A percentile compares a stretch with the other conserved stretches of the same genome.
Evolutionary conservation across 2,113 vertebrate species (phyloP).

Genomic region (Oophaga pumilio): DNA sequence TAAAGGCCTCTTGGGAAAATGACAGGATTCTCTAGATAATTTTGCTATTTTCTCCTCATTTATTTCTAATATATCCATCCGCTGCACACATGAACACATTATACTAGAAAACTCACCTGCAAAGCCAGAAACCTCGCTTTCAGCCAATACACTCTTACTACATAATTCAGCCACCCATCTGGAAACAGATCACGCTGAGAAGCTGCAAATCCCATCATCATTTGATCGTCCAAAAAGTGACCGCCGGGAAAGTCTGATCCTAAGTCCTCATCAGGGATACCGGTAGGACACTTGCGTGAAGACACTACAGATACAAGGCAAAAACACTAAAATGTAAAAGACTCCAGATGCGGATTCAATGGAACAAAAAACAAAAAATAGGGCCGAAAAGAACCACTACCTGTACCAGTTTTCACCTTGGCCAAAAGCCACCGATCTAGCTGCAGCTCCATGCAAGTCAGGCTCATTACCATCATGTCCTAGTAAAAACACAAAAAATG

Average conservation of each 20-base stretch:
- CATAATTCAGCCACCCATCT: constrained; percentile 85
- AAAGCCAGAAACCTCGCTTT: constrained; percentile 90
- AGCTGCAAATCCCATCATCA: constrained; percentile 86
- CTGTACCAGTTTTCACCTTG: constrained; percentile 82
- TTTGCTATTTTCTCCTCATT: neutral
- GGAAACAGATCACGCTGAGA: constrained; percentile 89
- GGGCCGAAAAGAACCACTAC: constrained; percentile 69
- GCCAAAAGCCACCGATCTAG: constrained; percentile 89
- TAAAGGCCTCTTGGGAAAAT: neutral
- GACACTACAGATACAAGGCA: constrained; percentile 74
- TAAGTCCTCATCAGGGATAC: constrained; percentile 71
- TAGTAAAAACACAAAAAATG: constrained; percentile 59
- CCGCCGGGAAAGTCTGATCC: constrained; percentile 84
- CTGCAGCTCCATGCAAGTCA: constrained; percentile 94
- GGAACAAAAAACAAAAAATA: neutral
- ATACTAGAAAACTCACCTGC: constrained; percentile 77
- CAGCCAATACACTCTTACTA: constrained; percentile 91
- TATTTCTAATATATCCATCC: neutral
- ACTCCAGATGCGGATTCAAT: neutral
- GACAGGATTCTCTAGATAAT: neutral
- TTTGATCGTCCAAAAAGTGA: constrained; percentile 86
- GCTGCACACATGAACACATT: neutral
- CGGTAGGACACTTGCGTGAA: constrained; percentile 76
- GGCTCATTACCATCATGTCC: constrained; percentile 94
- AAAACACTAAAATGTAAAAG: neutral